Percentiles rank a stretch among this genome's conserved stretches.
Evolutionary conservation across 2,888 invertebrate genomes (phyloP).

Genomic region (Mycalesis mineus): DNA sequence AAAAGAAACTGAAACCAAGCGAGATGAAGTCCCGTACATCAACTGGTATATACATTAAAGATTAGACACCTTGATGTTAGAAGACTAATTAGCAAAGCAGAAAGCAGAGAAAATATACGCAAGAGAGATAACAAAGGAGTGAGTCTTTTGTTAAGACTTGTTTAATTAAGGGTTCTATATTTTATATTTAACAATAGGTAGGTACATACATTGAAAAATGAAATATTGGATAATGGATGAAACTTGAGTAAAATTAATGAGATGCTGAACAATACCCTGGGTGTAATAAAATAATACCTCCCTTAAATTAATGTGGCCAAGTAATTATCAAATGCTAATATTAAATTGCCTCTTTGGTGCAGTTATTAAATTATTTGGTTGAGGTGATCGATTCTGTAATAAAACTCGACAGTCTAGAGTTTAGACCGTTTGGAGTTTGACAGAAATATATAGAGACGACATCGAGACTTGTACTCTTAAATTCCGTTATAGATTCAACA

Average conservation of each 20-base stretch:
- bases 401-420: no score
- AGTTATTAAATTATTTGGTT: no score
- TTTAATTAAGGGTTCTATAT: neutral
- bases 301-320: neutral
- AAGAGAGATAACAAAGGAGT: neutral
- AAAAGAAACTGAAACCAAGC: no score
- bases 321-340: neutral
- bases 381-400: no score
- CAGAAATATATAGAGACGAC: no score
- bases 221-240: neutral
- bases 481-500: no score
- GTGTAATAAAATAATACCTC: neutral
- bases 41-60: no score
- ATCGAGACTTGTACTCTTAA: no score
- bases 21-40: no score
- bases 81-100: neutral
- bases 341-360: no score
- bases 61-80: no score
- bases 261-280: neutral
- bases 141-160: neutral
- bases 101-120: neutral
- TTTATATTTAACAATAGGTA: neutral
- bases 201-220: neutral
- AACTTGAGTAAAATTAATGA: neutral
- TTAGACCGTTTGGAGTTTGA: no score